Evolutionary conservation across 1,140 invertebrate genomes (phyloP).

Genomic region (Ceratosolen fusciceps): DNA sequence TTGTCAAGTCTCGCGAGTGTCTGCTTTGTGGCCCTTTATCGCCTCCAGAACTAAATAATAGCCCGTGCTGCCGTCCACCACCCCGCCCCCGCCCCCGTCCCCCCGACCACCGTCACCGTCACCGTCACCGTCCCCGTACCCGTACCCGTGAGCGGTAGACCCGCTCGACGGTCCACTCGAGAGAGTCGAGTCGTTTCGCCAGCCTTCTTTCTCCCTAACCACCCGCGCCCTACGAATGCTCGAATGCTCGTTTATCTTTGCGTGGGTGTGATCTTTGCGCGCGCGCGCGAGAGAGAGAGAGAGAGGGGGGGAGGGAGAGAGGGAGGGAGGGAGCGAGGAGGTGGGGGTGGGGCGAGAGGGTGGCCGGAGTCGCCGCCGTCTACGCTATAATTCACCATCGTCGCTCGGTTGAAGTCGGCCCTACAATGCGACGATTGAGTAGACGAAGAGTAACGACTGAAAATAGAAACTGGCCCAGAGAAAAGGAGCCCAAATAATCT

Average conservation of each 20-base stretch:
- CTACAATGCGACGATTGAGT: conserved; percentile 47
- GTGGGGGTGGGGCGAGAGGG: not conserved
- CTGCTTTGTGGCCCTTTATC: conserved; percentile 2
- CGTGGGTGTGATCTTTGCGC: conserved; percentile 2
- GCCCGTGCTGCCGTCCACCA: conserved; percentile 35
- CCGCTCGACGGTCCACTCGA: too few species aligned
- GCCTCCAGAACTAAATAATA: conserved; percentile 56
- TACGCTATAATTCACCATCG: conserved; percentile 62
- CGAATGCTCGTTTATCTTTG: conserved; percentile 39
- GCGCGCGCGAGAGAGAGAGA: not conserved
- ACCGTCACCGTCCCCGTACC: too few species aligned
- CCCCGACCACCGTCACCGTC: too few species aligned
- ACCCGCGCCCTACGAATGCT: conserved; percentile 12
- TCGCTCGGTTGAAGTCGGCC: conserved; percentile 58
- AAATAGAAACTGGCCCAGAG: not conserved
- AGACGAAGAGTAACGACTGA: conserved; percentile 62
- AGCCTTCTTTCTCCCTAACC: conserved; percentile 29
- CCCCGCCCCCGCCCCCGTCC: too few species aligned
- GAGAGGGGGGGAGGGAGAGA: too few species aligned
- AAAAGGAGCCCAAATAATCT: not conserved
- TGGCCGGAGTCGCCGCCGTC: not conserved
- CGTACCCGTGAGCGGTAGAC: too few species aligned
- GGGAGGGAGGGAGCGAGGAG: not conserved
- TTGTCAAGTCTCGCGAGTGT: not conserved
- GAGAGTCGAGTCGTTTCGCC: too few species aligned